Conservation (phyloP, 2,888 invertebrate species). For the Drosophila neoperkinsi region DNA sequence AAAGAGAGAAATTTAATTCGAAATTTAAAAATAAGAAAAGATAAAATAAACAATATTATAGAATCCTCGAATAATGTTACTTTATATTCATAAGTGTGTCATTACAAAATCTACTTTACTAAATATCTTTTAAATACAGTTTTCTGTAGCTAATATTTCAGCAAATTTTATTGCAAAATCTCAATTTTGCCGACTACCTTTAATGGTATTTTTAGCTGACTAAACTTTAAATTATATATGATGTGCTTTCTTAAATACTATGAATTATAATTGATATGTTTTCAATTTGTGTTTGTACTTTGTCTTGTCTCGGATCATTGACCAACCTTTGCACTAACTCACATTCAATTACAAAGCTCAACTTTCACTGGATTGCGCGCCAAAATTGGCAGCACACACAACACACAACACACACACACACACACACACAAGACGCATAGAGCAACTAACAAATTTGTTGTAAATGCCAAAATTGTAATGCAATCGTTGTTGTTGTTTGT, state of each 20-base stretch:
- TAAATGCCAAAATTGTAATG: constrained; percentile 64
- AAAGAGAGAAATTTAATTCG: not conserved
- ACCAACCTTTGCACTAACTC: constrained; percentile 45
- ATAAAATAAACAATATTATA: not conserved
- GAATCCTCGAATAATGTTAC: not conserved
- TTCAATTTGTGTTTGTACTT: not conserved
- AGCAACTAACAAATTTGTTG: constrained; percentile 37
- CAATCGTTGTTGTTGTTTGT: constrained; percentile 40
- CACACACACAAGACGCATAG: not conserved
- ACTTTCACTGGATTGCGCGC: constrained; percentile 70
- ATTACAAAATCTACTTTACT: not conserved
- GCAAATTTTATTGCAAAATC: not conserved
- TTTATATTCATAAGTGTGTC: not conserved
- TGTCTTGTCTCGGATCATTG: constrained; percentile 39
- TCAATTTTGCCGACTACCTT: not conserved
- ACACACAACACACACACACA: constrained; percentile 10
- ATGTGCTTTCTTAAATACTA: not conserved
- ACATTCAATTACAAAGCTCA: constrained; percentile 26
- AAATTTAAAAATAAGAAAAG: not conserved
- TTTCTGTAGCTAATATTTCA: not conserved
- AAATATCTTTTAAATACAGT: not conserved
- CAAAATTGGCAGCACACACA: constrained; percentile 58
- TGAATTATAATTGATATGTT: not conserved
- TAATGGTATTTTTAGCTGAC: not conserved
- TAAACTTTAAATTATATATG: not conserved